A percentile compares a stretch with the other conserved stretches of the same genome.
phyloP scores from a whole-genome alignment of 2,113 vertebrate species.

The Mus spicilegus region DNA sequence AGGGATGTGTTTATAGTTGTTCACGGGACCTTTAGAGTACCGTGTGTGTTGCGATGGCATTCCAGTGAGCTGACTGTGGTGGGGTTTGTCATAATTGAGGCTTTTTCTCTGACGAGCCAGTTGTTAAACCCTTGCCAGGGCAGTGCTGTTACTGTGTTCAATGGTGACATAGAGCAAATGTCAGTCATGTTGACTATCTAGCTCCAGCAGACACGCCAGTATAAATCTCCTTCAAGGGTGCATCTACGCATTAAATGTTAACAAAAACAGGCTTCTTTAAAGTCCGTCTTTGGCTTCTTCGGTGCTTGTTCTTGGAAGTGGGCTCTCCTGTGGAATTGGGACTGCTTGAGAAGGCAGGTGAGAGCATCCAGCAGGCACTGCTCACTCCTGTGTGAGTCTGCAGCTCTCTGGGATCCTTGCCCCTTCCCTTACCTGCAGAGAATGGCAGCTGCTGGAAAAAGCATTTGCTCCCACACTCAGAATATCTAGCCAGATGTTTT shows the following conservation, averaged over 20 bases:
- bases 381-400: background rate
- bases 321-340: background rate
- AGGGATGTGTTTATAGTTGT: background rate
- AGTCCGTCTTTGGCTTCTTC: background rate
- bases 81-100: background rate
- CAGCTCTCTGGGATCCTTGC: background rate
- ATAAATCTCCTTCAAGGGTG: background rate
- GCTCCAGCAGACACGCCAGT: background rate
- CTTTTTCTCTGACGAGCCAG: background rate
- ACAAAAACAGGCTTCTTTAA: background rate
- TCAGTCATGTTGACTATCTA: background rate
- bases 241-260: background rate
- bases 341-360: slow-evolving; percentile 11
- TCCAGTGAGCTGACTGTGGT: background rate
- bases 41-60: accelerated
- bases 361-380: background rate
- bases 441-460: slow-evolving; percentile 65
- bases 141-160: background rate
- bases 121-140: background rate
- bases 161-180: slow-evolving; percentile 36
- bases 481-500: slow-evolving; percentile 78
- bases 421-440: slow-evolving; percentile 68
- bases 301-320: background rate
- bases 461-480: slow-evolving; percentile 3
- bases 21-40: background rate